Evolutionary conservation across 2,888 invertebrate species (phyloP).

Genomic region (Archips crataeganus): DNA sequence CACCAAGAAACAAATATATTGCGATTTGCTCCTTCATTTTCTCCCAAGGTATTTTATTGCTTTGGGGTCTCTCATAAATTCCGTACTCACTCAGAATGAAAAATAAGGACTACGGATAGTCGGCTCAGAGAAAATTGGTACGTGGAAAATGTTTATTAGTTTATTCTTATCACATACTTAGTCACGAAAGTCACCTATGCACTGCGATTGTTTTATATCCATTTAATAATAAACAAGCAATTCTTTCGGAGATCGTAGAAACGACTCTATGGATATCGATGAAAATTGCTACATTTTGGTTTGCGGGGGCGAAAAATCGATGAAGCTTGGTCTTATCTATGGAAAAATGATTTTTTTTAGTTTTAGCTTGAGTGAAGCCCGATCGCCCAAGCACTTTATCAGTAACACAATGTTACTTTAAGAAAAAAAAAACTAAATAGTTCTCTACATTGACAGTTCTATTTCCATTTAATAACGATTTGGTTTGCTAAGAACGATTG

Average conservation of each 20-base stretch:
- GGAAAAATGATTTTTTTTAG: too few relatives aligned
- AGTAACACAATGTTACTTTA: too few relatives aligned
- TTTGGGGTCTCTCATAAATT: constrained; percentile 83
- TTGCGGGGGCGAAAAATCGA: too few relatives aligned
- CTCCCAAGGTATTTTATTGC: constrained; percentile 85
- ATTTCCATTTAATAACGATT: too few relatives aligned
- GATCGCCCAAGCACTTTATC: too few relatives aligned
- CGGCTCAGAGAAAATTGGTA: constrained; percentile 74
- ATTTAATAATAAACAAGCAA: not conserved
- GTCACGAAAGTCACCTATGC: constrained; percentile 35
- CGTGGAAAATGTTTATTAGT: constrained; percentile 76
- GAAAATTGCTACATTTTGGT: too few relatives aligned
- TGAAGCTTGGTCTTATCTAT: too few relatives aligned
- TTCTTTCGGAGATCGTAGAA: not conserved
- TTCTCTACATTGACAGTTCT: too few relatives aligned
- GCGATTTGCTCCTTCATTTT: constrained; percentile 85
- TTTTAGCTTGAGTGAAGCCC: too few relatives aligned
- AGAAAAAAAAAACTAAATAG: too few relatives aligned
- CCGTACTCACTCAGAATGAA: constrained; percentile 80
- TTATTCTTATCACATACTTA: constrained; percentile 70
- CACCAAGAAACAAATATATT: constrained; percentile 83
- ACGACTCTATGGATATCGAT: too few relatives aligned
- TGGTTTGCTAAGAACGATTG: too few relatives aligned
- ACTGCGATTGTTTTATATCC: not conserved
- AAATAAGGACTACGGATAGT: constrained; percentile 74